phyloP scores from a whole-genome alignment of 2,888 invertebrate genomes.

The Heliconius ismenius region DNA sequence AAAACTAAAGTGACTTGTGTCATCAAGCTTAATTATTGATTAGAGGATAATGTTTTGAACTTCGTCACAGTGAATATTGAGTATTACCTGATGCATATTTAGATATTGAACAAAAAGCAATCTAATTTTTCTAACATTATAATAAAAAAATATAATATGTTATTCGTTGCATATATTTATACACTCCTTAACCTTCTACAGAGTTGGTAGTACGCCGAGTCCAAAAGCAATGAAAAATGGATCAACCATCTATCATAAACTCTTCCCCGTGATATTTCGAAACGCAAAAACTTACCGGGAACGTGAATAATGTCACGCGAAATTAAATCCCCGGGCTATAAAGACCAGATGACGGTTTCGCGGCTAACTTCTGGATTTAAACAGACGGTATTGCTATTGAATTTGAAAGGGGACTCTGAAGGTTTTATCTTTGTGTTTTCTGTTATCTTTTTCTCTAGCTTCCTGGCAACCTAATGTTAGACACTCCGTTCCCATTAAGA shows the following conservation, averaged over 20 bases:
- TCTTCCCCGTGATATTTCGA: constrained; percentile 58
- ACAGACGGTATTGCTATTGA: constrained; percentile 36
- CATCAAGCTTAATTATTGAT: too few species aligned
- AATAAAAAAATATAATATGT: background rate
- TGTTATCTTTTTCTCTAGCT: too few species aligned
- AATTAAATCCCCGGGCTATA: constrained; percentile 76
- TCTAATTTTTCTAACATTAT: background rate
- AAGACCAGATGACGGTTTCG: constrained; percentile 73
- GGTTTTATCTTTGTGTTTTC: constrained; percentile 5
- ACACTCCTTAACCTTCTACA: constrained; percentile 4
- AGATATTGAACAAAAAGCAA: too few species aligned
- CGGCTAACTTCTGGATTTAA: constrained; percentile 46
- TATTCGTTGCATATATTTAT: background rate
- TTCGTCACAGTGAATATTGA: too few species aligned
- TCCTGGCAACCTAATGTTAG: too few species aligned
- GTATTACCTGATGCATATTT: too few species aligned
- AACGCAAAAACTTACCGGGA: constrained; percentile 70
- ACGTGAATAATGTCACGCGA: constrained; percentile 76
- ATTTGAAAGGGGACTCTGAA: constrained; percentile 39
- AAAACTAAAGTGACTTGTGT: too few species aligned
- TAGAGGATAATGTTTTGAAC: too few species aligned
- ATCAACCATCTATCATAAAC: constrained; percentile 76
- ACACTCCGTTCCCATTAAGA: too few species aligned
- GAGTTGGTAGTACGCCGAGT: constrained; percentile 31
- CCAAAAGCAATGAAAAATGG: constrained; percentile 69